Base-by-base conservation (phyloP, 2,113 vertebrate species). In the Phoenicopterus ruber region DNA sequence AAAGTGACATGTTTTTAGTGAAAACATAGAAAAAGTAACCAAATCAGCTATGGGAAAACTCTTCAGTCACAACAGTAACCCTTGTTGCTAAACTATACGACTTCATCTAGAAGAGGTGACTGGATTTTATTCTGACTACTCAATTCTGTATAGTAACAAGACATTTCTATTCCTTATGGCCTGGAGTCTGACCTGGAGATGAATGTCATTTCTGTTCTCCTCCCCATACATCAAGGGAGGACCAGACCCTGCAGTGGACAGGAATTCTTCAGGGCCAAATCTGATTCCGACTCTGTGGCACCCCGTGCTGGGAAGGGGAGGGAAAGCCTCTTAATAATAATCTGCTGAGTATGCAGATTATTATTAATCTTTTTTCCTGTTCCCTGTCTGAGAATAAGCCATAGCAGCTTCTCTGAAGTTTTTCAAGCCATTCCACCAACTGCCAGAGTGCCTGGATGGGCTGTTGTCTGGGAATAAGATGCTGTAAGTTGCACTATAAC, bases 221-320 rank as follows among this genome's bases (percentile, higher is more conserved):
- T 62, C 19, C 29, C 29, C 32, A 57, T 44, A 12, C 2, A 10
- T 6, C 31, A 63, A 46, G 14, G n/a, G 11, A 52, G 19, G 32
- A 26, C 7, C 17, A 59, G 11, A 74, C 26, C 28, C 13, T 1
- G 0, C 1, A 7, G 29, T 1, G 21, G n/a, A 61, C 0, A 24
- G 16, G 24, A 29, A 42, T 20, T 49, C 34, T 42, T 47, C 17
- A 57, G 26, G 31, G 49, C 29, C 49, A 77, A 55, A 40, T 14
- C 55, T 25, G 34, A 29, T 18, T 34, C 25, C 10, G 32, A 18
- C 22, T 36, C 22, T 36, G 31, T 42, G 22, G 25, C 26, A 57
- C 25, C 17, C 11, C 0, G 0, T 34, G 18, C 17, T 58, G 50
- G 36, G 36, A 40, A 42, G 36, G 36, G 36, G 7, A 81, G 36